Evolutionary conservation across 2,113 vertebrate genomes (phyloP).

Genomic region (Pseudopodoces humilis): DNA sequence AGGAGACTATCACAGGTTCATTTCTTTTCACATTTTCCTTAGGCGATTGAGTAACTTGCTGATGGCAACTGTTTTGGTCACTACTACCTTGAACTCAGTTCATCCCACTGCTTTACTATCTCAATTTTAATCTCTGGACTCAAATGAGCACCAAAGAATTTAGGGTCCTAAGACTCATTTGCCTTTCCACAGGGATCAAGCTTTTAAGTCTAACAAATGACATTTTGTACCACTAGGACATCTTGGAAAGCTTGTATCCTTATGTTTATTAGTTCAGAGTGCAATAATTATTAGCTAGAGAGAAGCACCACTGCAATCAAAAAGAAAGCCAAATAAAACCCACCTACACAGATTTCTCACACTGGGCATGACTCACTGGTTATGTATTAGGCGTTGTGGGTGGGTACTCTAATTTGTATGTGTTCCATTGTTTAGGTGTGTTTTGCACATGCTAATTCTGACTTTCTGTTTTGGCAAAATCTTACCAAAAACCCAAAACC

Average conservation of each 20-base stretch:
- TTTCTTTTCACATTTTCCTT: neutral
- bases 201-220: neutral
- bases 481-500: neutral
- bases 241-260: neutral
- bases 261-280: constrained; percentile 23
- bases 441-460: constrained; percentile 15
- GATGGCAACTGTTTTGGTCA: neutral
- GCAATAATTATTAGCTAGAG: constrained; percentile 33
- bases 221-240: neutral
- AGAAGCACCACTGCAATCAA: constrained; percentile 25
- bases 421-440: constrained; percentile 45
- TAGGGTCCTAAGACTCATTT: neutral
- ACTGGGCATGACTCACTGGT: constrained; percentile 46
- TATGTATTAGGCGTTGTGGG: constrained; percentile 41
- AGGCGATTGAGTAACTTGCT: neutral
- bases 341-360: constrained; percentile 59
- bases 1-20: accelerated
- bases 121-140: neutral
- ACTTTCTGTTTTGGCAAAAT: constrained; percentile 57
- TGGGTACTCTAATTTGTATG: constrained; percentile 42
- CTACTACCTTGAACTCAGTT: neutral
- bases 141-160: neutral
- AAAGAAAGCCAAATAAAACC: constrained; percentile 36
- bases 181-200: neutral
- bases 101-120: neutral